phyloP scores from a whole-genome alignment of 2,888 invertebrate species.

The Torymus texanus region DNA sequence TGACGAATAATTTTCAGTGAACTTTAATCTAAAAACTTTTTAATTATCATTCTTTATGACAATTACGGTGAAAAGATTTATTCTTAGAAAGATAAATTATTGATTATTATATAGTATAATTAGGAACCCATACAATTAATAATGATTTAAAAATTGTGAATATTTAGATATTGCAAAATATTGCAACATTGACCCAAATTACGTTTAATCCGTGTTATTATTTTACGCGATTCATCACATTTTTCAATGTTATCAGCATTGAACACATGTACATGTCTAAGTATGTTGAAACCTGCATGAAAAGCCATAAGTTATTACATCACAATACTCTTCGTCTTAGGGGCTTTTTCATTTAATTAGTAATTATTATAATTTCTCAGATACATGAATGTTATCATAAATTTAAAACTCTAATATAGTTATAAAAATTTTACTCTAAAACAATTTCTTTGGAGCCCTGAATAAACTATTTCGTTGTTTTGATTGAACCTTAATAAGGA shows the following conservation, averaged over 20 bases:
- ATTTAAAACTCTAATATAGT: no score
- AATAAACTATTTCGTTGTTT: no score
- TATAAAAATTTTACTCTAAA: not conserved
- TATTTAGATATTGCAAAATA: constrained; percentile 1
- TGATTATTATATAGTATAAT: no score
- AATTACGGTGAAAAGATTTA: no score
- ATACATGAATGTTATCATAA: no score
- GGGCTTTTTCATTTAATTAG: no score
- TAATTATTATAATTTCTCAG: no score
- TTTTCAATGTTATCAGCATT: constrained; percentile 5
- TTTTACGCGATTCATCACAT: constrained; percentile 7
- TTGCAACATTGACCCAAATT: constrained; percentile 2
- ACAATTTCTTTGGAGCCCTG: constrained; percentile 33
- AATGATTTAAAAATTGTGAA: not conserved
- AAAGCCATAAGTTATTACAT: constrained; percentile 4
- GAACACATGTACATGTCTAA: constrained; percentile 31
- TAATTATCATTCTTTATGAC: no score
- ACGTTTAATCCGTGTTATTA: constrained; percentile 5
- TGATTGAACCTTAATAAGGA: not conserved
- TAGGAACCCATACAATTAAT: not conserved
- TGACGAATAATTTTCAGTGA: no score
- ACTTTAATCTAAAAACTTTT: no score
- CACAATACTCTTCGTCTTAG: no score
- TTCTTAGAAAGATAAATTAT: not conserved
- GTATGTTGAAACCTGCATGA: constrained; percentile 43